Base-by-base conservation (phyloP, 2,113 vertebrate genomes). In the Orientallactaga bullata region DNA sequence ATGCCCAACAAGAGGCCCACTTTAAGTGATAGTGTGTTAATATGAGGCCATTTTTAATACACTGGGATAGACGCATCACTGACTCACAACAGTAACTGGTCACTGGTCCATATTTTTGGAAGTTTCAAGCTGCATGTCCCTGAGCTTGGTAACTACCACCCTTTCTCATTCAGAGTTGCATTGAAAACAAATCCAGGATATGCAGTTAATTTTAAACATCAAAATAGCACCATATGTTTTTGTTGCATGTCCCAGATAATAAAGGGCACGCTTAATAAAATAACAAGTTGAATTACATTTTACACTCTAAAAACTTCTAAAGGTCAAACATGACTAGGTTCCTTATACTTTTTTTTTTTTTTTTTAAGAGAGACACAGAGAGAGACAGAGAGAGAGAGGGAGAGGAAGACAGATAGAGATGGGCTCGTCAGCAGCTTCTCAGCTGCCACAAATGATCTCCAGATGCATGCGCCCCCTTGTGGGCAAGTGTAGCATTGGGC, bases 211-310 rank as follows among this genome's bases (percentile, higher is more conserved):
- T 73, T 20, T 89, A 39, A 69, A 55, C 12, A 72, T 47, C 30
- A 58, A 17, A 30, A 79, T 51, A 17, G 2, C 8, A 37, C 4
- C 9, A 39, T 2, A 37, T 60, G 68, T 47, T 73, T 85, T 77
- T 13, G 21, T 39, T 83, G 2, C 1, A 3, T 76, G 20, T 60
- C 24, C 3, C 16, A 96, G 71, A 39, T 72, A 47, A 11, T 32
- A 0, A 1, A 30, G 30, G 3, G 0, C 9, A 39, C 4, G 58
- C n/a, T 18, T 5, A 39, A 24, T 42, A 47, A 32, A 81, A n/a
- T 32, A 24, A 24, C 68, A 26, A 78, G n/a, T 8, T 24, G 9
- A 68, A 76, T 68, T 26, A 42, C 1, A 21, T 30, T 42, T 51
- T 55, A 55, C 15, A 55, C 55, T 16, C 39, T 72, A 26, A 35